Evolutionary conservation across 2,113 vertebrate genomes (phyloP).

Genomic region (Salvelinus alpinus): DNA sequence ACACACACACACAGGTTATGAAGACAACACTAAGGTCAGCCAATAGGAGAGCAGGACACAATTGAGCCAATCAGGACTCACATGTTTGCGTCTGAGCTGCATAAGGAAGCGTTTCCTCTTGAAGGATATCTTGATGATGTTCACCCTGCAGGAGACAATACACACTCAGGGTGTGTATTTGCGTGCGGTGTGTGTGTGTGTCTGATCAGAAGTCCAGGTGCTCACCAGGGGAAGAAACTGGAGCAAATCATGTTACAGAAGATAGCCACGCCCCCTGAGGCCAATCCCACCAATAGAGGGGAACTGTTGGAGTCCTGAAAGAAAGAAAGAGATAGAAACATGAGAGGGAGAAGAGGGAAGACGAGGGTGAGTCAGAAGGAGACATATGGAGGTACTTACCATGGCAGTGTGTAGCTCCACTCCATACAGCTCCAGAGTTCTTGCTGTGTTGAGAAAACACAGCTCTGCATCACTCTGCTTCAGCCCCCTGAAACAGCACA

Average conservation of each 20-base stretch:
- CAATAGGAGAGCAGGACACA: neutral
- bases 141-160: slow-evolving; percentile 79
- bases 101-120: slow-evolving; percentile 95
- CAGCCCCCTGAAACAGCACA: slow-evolving; percentile 78
- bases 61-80: slow-evolving; percentile 69
- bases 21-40: neutral
- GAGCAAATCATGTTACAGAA: slow-evolving; percentile 94
- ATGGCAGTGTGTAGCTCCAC: slow-evolving; percentile 90
- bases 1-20: slow-evolving; percentile 7
- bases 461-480: slow-evolving; percentile 93
- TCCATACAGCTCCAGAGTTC: slow-evolving; percentile 94
- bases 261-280: slow-evolving; percentile 89
- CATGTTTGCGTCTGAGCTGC: slow-evolving; percentile 91
- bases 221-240: slow-evolving; percentile 97
- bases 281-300: slow-evolving; percentile 88
- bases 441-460: slow-evolving; percentile 94
- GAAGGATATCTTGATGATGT: slow-evolving; percentile 97
- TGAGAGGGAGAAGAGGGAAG: neutral
- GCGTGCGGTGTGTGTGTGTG: neutral
- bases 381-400: slow-evolving; percentile 72
- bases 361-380: neutral
- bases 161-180: neutral
- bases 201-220: slow-evolving; percentile 20
- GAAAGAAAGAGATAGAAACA: slow-evolving; percentile 16
- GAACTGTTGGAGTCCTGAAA: slow-evolving; percentile 84